Evolutionary conservation across 2,888 invertebrate genomes (phyloP).

Genomic region (Dioctria rufipes): DNA sequence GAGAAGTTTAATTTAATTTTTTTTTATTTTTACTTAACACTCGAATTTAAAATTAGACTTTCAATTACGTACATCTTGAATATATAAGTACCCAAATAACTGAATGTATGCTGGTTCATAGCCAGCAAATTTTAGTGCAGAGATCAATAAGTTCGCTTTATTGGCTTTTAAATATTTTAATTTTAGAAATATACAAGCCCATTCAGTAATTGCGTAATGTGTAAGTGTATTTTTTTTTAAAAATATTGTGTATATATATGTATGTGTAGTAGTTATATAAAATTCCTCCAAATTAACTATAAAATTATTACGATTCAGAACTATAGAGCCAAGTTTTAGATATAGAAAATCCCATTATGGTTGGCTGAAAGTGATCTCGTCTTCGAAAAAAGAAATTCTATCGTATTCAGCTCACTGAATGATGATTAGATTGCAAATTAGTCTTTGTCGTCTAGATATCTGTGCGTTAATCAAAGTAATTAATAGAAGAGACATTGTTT

Average conservation of each 20-base stretch:
- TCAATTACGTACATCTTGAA: not conserved
- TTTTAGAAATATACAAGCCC: constrained; percentile 18
- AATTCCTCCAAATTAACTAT: too few relatives aligned
- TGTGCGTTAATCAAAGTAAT: not conserved
- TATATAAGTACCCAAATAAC: not conserved
- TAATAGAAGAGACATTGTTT: not conserved
- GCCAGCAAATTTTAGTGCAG: constrained; percentile 48
- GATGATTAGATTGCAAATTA: not conserved
- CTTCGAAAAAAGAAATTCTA: too few relatives aligned
- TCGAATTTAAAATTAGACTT: constrained; percentile 34
- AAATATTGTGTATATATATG: not conserved
- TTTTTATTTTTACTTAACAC: constrained; percentile 3
- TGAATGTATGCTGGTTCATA: constrained; percentile 1
- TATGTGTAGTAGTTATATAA: too few relatives aligned
- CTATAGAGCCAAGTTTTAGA: too few relatives aligned
- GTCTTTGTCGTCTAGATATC: not conserved
- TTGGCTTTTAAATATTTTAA: constrained; percentile 35
- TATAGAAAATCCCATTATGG: too few relatives aligned
- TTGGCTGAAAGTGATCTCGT: too few relatives aligned
- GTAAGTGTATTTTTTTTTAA: not conserved
- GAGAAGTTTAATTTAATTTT: not conserved
- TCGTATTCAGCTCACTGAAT: too few relatives aligned
- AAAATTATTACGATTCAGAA: too few relatives aligned
- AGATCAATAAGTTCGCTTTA: constrained; percentile 44
- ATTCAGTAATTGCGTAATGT: constrained; percentile 42